Conservation (phyloP, 2,888 invertebrate species). For the Yponomeuta evonymella region DNA sequence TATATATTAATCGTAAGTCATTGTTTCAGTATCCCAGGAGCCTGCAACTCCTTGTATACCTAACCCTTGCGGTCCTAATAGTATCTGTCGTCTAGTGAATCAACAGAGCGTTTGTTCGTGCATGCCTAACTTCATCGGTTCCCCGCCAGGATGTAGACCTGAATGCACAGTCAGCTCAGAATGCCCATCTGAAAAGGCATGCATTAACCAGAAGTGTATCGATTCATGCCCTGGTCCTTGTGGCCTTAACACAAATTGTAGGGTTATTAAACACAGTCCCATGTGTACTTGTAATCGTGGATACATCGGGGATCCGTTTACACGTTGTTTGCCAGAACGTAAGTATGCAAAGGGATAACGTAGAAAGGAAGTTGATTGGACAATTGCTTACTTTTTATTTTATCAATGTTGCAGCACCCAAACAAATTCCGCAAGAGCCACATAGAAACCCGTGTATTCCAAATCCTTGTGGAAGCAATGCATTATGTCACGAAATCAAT, state of each 20-base stretch:
- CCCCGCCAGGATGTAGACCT: constrained; percentile 85
- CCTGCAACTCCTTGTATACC: constrained; percentile 79
- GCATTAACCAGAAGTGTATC: constrained; percentile 84
- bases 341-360: constrained; percentile 30
- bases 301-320: constrained; percentile 82
- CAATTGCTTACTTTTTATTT: neutral
- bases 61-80: constrained; percentile 85
- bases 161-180: constrained; percentile 87
- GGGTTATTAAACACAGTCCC: constrained; percentile 86
- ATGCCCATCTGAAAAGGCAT: constrained; percentile 83
- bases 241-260: constrained; percentile 81
- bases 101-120: constrained; percentile 86
- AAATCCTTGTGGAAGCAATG: constrained; percentile 81
- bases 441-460: constrained; percentile 80
- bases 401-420: constrained; percentile 34
- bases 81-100: constrained; percentile 82
- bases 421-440: constrained; percentile 44
- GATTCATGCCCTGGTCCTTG: constrained; percentile 86
- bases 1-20: neutral
- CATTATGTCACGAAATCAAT: constrained; percentile 78
- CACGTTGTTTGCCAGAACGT: constrained; percentile 77
- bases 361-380: too few relatives aligned
- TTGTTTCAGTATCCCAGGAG: constrained; percentile 41
- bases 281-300: constrained; percentile 82
- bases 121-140: constrained; percentile 81